phyloP scores from a whole-genome alignment of 92 coral and sea anemone species.

The Heliopora coerulea region DNA sequence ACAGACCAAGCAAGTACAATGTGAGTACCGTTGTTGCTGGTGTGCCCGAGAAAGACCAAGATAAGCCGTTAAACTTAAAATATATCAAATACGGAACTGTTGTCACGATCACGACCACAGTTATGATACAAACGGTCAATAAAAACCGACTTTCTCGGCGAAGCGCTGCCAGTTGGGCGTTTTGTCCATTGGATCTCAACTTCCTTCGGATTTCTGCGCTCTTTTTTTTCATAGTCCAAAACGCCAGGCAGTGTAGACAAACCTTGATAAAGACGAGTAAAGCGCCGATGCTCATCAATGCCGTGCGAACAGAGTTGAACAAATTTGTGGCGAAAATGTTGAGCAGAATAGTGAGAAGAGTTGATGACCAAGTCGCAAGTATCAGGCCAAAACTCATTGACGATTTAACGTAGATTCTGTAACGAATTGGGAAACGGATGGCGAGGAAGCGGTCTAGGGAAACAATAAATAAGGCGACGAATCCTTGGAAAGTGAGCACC shows the following conservation, averaged over 20 bases:
- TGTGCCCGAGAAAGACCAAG: background rate
- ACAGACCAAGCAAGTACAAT: background rate
- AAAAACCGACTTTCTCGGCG: constrained; percentile 19
- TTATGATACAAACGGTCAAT: constrained; percentile 3
- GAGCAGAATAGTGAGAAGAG: background rate
- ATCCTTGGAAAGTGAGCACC: background rate
- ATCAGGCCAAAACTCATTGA: background rate
- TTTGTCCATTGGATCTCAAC: background rate
- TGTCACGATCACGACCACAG: constrained; percentile 3
- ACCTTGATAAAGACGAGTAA: background rate
- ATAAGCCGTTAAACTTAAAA: background rate
- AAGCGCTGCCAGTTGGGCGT: background rate
- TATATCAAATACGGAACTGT: background rate
- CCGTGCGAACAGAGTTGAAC: background rate
- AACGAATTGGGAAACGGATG: constrained; percentile 20
- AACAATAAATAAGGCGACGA: constrained; percentile 16
- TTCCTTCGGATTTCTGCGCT: background rate
- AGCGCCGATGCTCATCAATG: background rate
- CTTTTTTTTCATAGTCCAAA: constrained; percentile 2
- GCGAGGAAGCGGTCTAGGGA: constrained; percentile 28
- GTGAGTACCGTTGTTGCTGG: background rate
- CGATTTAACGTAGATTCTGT: background rate
- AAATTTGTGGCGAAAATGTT: background rate
- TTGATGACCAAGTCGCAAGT: background rate
- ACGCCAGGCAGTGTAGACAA: constrained; percentile 2